Percentiles rank a stretch among this genome's conserved stretches.
These are phyloP conservation scores for Rapana venosa DNA, from an alignment of 2,888 invertebrate species.

Conservation along the genomic window DNA sequence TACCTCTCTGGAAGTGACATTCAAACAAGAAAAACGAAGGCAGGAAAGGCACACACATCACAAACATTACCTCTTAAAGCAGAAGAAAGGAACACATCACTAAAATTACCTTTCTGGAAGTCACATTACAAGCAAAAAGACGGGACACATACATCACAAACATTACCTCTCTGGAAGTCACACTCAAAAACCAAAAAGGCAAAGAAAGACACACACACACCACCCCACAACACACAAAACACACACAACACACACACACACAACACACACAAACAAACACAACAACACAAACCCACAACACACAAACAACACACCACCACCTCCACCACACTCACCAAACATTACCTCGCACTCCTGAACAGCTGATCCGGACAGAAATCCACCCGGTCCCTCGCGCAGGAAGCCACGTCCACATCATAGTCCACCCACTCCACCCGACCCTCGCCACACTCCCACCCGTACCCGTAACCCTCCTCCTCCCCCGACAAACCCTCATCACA, in stretches of 20 bases:
- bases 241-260: neutral
- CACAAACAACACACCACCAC: no score
- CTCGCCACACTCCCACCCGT: neutral
- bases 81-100: no score
- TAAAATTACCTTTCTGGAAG: no score
- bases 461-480: neutral
- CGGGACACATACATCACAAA: no score
- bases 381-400: slow-evolving; percentile 12
- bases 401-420: neutral
- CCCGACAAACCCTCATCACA: neutral
- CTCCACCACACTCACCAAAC: neutral
- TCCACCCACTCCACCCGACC: neutral
- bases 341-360: neutral
- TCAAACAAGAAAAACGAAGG: no score
- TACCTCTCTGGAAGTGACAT: no score
- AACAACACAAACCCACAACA: neutral
- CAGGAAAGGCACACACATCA: no score
- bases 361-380: neutral
- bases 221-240: neutral
- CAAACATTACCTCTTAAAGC: slow-evolving; percentile 18
- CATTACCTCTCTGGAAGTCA: no score
- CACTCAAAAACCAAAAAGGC: no score
- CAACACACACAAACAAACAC: neutral
- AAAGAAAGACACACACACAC: neutral
- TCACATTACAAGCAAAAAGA: no score